phyloP scores from a whole-genome alignment of 1,140 invertebrate genomes.

The Ceratosolen solmsi region DNA sequence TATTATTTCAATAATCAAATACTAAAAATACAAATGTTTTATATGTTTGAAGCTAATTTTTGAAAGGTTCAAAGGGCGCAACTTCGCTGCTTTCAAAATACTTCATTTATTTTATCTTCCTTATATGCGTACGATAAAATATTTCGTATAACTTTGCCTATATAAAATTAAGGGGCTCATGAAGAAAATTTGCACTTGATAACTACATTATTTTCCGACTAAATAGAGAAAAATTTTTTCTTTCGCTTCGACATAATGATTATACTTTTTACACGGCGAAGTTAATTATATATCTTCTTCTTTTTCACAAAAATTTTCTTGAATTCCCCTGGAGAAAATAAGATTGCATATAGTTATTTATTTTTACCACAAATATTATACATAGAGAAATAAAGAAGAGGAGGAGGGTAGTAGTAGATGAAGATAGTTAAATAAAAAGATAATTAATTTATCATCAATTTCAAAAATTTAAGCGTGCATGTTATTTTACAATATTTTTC shows the following conservation, averaged over 20 bases:
- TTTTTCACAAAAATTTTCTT: constrained; percentile 44
- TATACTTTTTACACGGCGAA: constrained; percentile 42
- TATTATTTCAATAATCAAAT: constrained; percentile 68
- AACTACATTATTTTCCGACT: constrained; percentile 42
- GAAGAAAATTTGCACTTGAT: constrained; percentile 58
- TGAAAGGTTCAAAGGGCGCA: constrained; percentile 58
- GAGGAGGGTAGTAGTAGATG: neutral
- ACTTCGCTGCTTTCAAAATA: constrained; percentile 60
- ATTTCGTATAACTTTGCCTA: constrained; percentile 61
- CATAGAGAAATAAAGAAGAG: neutral
- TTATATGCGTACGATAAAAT: constrained; percentile 60
- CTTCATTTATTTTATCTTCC: constrained; percentile 52
- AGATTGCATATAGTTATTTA: constrained; percentile 36
- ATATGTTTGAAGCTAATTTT: constrained; percentile 59
- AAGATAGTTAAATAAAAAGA: neutral
- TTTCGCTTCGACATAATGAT: constrained; percentile 21
- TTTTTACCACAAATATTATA: constrained; percentile 36
- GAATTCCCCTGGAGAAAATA: constrained; percentile 26
- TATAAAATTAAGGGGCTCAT: constrained; percentile 67
- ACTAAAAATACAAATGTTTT: constrained; percentile 73
- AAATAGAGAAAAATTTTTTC: constrained; percentile 38
- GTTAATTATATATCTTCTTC: constrained; percentile 19
- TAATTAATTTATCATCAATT: constrained; percentile 37
- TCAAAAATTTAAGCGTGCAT: constrained; percentile 24
- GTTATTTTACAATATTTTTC: constrained; percentile 39